Evolutionary conservation across 1,140 invertebrate species (phyloP).

Genomic region (Temnothorax longispinosus): DNA sequence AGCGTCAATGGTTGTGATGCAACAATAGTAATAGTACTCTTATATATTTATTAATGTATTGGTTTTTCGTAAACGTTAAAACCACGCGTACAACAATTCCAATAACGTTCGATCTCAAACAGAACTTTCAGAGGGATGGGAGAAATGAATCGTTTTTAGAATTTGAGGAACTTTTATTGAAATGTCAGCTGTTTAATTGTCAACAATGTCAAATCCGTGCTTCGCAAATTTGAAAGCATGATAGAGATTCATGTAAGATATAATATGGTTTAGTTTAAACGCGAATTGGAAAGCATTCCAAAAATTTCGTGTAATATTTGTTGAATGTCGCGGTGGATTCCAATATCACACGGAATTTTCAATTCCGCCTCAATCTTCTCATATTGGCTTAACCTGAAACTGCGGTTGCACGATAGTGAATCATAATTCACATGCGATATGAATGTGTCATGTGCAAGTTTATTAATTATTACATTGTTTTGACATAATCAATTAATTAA

Average conservation of each 20-base stretch:
- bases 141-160: not conserved
- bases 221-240: not conserved
- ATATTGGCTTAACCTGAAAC: not conserved
- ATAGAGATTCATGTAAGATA: not conserved
- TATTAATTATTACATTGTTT: not conserved
- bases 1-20: not conserved
- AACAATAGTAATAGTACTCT: not conserved
- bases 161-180: not conserved
- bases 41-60: not conserved
- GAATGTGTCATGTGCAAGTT: not conserved
- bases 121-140: not conserved
- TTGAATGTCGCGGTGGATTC: not conserved
- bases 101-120: not conserved
- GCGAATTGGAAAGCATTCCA: not conserved
- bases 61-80: not conserved
- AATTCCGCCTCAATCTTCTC: not conserved
- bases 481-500: not conserved
- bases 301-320: conserved; percentile 4
- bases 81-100: not conserved
- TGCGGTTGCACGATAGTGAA: not conserved
- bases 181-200: not conserved
- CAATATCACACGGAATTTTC: not conserved
- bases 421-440: not conserved
- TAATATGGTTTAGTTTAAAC: not conserved
- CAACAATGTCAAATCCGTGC: not conserved